Base-by-base conservation (phyloP, 2,888 invertebrate genomes). In the Brenthis hecate region DNA sequence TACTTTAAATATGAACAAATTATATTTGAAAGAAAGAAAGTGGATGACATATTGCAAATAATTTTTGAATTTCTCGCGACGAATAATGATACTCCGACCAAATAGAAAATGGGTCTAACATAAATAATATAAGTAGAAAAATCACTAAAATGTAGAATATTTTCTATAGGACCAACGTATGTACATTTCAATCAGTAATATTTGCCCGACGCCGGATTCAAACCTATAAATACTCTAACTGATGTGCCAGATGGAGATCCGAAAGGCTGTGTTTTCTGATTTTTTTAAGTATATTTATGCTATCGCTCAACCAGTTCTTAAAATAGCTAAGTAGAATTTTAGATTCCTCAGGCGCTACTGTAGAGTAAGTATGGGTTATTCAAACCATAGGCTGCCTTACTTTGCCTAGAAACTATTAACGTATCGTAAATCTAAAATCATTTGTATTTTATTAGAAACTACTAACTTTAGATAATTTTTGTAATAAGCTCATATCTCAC, bases 301-400 rank as follows among this genome's bases (percentile, higher is more conserved):
- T 32, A 28, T 48, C 28, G 48, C 60, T 60, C 11, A 60, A 50
- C n/a, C n/a, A 16, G 60, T 60, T 50, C 32, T 60, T 28, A 28
- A 60, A 28, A 60, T 28, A 60, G 60, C 28, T 60, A 50, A 60
- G 50, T 28, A 60, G 50, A 60, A 60, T 60, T n/a, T 50, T 50
- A 60, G 28, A 16, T 32, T 50, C 60, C 60, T 14, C 48, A 28
- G 60, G 60, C 60, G 58, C 16, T 60, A 48, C 5, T 48, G 58
- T 50, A n/a, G 6, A n/a, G 13, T 60, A 60, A 60, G 50, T 50
- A 60, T 28, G 23, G 60, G 50, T 43, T 43, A 11, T 43, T 43
- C 36, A 43, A 11, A 43, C 36, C 11, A 43, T 43, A 43, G 36
- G 8, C 8, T 36, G 36, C 8, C 36, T 8, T 43, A 8, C 36